A percentile compares a stretch with the other conserved stretches of the same genome.
Conservation (phyloP, 1,140 invertebrate genomes). For the Tetragnatha versicolor region DNA sequence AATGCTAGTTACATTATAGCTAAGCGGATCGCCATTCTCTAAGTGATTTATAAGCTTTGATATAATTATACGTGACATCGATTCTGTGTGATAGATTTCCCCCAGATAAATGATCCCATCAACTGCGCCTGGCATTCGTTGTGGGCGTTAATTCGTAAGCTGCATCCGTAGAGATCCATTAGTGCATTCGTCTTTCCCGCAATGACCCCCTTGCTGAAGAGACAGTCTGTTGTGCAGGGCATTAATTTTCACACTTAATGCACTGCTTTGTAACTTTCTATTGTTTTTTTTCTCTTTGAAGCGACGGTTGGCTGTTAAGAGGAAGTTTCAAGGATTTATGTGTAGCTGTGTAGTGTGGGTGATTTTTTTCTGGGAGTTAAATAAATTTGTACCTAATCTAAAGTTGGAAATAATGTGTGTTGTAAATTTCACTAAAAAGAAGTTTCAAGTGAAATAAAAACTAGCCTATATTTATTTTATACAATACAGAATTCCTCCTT, state of each 20-base stretch:
- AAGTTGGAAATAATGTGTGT: too few species aligned
- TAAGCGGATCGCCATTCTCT: not conserved
- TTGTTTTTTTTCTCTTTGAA: too few species aligned
- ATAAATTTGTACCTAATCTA: too few species aligned
- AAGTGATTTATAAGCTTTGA: conserved; percentile 10
- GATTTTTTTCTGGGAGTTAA: too few species aligned
- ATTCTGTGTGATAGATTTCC: conserved; percentile 3
- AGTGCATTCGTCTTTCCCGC: not conserved
- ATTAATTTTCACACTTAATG: not conserved
- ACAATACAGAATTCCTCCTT: too few species aligned
- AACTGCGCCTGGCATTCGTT: not conserved
- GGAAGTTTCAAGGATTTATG: too few species aligned
- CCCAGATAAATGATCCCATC: conserved; percentile 16
- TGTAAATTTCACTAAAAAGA: too few species aligned
- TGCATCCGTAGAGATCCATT: not conserved
- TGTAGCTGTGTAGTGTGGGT: too few species aligned
- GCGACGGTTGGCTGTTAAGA: too few species aligned
- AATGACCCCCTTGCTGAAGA: not conserved
- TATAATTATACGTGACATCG: conserved; percentile 6
- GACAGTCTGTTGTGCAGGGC: not conserved
- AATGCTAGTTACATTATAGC: not conserved
- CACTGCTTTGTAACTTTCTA: not conserved
- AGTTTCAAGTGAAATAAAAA: too few species aligned
- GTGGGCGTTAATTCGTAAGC: conserved; percentile 4
- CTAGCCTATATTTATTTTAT: too few species aligned